Base-by-base conservation (phyloP, 2,888 invertebrate genomes). In the Theodoxus fluviatilis region DNA sequence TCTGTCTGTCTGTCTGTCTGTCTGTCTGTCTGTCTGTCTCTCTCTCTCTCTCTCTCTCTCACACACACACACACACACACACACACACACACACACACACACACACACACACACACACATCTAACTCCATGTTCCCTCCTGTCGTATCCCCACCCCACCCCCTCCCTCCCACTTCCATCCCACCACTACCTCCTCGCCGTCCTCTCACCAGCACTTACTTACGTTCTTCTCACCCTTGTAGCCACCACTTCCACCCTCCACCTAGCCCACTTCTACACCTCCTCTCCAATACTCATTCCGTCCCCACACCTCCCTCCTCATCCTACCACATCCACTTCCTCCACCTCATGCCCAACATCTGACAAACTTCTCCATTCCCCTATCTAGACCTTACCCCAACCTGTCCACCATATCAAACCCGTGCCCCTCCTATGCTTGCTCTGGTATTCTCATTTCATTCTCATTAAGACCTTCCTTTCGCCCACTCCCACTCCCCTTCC, bases 1-100 rank as follows among this genome's bases (percentile, higher is more conserved):
- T 57, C 31, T 57, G 57, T 57, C 57, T 57, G 57, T 57, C 25
- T 57, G 57, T 57, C 28, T 52, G 52, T 52, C n/a, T 52, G 52
- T 52, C 22, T 52, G 52, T 15, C 43, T 43, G 9, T 43, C 43
- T 43, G 9, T 43, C 43, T 43, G 9, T 43, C 43, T 43, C 43
- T 43, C 43, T 43, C 43, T 12, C 43, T 12, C 43, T 12, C 43
- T 12, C 43, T 12, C 43, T 12, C 43, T 12, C 43, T 12, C 43
- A 43, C 43, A 43, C 43, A 43, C 43, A 43, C 43, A 43, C 43
- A 43, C 43, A 43, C 43, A 43, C 43, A 52, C 52, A 52, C 52
- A 52, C 52, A 52, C 22, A 52, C 52, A 52, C 52, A 52, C 52
- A 52, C 52, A 52, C 52, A 52, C 52, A 52, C 52, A 52, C 52